Base-by-base conservation (phyloP, 2,888 invertebrate genomes). In the Zygogramma bicolorata region DNA sequence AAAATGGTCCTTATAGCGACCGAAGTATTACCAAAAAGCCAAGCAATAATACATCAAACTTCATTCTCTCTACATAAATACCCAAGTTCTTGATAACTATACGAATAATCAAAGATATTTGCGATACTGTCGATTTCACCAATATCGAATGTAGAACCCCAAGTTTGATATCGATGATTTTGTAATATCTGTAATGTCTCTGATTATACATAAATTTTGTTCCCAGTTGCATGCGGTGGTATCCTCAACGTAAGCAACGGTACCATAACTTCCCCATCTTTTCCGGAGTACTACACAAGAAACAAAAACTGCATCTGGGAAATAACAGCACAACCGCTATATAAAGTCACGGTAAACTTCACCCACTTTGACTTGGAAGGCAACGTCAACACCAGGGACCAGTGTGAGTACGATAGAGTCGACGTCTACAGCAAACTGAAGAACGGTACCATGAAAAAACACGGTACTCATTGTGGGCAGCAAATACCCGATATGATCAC, bases 291-390 rank as follows among this genome's bases (percentile, higher is more conserved):
- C 38, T 99, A 99, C 86, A 98, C 98, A 0, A 91, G 94, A 0
- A 95, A 96, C 79, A 98, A 98, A 88, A 95, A 95, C 86, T 99
- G 99, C 86, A 91, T 97, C 7, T 99, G 99, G 99, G 97, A 98
- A 88, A 97, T 99, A 66, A 93, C 96, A 65, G 98, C 98, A 0
- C 95, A 94, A 0, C 94, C 95, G 0, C 95, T 96, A 78, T 96
- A 97, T 85, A 91, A 95, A 75, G 98, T 99, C 79, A 97, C 97
- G 0, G 89, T 99, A 46, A 98, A 98, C 88, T 98, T 99, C 86
- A 97, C 98, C 0, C 97, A 98, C 85, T 98, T 98, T 82, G 97
- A 98, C 85, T 88, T 99, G 77, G 98, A 99, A 88, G 98, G 98
- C 22, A 96, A 96, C 84, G 46, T 46, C 40, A 96, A 97, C 85